Base-by-base conservation (phyloP, 2,888 invertebrate species). In the Brachypalpus laphriformis region DNA sequence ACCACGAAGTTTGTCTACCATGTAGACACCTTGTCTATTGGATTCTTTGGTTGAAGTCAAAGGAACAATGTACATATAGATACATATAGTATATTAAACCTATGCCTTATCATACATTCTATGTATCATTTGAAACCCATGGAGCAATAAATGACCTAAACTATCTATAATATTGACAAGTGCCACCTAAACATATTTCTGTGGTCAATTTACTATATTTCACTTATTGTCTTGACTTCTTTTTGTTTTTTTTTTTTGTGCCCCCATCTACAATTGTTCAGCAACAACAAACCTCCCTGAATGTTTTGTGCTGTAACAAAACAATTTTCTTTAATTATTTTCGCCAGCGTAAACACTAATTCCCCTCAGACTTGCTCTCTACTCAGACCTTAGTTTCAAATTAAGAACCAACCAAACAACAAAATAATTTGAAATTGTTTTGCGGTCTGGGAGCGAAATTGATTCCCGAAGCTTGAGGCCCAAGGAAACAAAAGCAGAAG, bases 351-450 rank as follows among this genome's bases (percentile, higher is more conserved):
- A 16, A 22, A 16, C 18, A 18, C 14, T 42, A 25, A 65, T 56
- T 40, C 47, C 25, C 37, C 6, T 0, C 11, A 9, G 40, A 40
- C 14, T 22, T 28, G 3, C 47, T 42, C 11, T 14, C 34, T 28
- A 16, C 4, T 56, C 37, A 37, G 56, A 70, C 51, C 34, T 20
- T 71, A 47, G 63, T 71, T 63, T 66, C 45, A 59, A 72, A 63
- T 77, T 70, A 70, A 56, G 56, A 70, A 51, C 25, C 42, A 51
- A 63, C 22, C 20, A 49, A 47, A 59, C 57, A 56, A 72, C 70
- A 70, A 61, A 66, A 70, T 71, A 77, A 76, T 71, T 71, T 68
- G 47, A 75, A 82, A 82, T 71, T 57, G 47, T 57, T 65, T 56
- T 76, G 82, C 28, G 56, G 70, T 82, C 25, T 34, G 63, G 61